Conservation (phyloP, 2,797 vertebrate genomes). For the Gambusia yucatana region DNA sequence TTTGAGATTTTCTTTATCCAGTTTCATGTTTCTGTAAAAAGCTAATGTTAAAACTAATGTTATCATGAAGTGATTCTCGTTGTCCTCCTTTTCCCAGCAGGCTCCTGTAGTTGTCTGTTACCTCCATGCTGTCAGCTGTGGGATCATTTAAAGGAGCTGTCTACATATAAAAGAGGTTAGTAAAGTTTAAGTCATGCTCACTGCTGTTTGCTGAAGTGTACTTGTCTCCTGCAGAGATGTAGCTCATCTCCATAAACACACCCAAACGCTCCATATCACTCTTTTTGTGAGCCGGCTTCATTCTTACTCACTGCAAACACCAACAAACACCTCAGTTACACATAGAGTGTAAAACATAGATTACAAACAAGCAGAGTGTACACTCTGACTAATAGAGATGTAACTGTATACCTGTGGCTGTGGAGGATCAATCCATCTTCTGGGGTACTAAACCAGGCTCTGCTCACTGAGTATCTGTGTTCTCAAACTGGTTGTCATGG, state of each 20-base stretch:
- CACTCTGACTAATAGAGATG: not conserved
- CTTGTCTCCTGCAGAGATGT: conserved; percentile 87
- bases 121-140: not conserved
- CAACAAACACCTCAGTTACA: not conserved
- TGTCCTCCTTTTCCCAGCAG: not conserved
- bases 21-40: not conserved
- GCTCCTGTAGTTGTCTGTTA: not conserved
- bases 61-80: not conserved
- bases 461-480: conserved; percentile 18
- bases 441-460: not conserved
- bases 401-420: not conserved
- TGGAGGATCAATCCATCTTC: not conserved
- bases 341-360: not conserved
- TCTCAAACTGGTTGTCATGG: conserved; percentile 34
- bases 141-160: too few species aligned
- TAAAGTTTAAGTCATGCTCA: conserved; percentile 43
- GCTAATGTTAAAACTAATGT: not conserved
- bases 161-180: not conserved
- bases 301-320: conserved; percentile 35
- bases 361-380: not conserved
- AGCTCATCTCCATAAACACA: conserved; percentile 91
- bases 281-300: conserved; percentile 77
- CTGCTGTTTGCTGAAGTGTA: conserved; percentile 72
- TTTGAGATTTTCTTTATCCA: not conserved
- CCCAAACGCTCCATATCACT: conserved; percentile 90